These are phyloP conservation scores for Drosophila ambigua DNA, from an alignment of 1,140 invertebrate species.

Conservation along the genomic window DNA sequence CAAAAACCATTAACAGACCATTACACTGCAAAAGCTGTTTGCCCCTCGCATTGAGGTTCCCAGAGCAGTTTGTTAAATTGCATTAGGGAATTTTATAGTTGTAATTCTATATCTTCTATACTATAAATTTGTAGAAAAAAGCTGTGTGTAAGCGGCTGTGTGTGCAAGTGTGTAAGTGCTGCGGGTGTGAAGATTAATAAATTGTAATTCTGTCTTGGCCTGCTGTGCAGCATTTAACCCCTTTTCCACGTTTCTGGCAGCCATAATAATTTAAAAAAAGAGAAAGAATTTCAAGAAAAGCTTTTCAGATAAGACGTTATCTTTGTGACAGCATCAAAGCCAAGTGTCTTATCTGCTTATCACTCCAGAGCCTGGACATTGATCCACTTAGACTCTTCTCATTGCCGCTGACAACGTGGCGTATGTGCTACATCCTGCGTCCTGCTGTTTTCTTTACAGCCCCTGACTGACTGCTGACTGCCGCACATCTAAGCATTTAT, in stretches of 20 bases:
- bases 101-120: no score
- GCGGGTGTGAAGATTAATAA: constrained; percentile 4
- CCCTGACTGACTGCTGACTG: not conserved
- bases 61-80: no score
- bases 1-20: no score
- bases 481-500: constrained; percentile 47
- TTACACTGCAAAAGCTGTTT: no score
- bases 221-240: constrained; percentile 13
- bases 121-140: no score
- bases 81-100: no score
- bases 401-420: no score
- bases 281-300: not conserved
- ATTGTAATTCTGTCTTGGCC: constrained; percentile 5
- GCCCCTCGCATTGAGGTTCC: no score
- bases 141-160: no score
- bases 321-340: constrained; percentile 21
- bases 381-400: not conserved
- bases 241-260: constrained; percentile 13
- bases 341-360: constrained; percentile 30
- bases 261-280: constrained; percentile 9
- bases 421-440: constrained; percentile 5
- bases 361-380: no score
- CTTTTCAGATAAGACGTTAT: constrained; percentile 16
- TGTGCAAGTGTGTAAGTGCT: no score
- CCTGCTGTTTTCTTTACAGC: constrained; percentile 40